Evolutionary conservation across 2,113 vertebrate species (phyloP).

Genomic region (Phyllostomus discolor): DNA sequence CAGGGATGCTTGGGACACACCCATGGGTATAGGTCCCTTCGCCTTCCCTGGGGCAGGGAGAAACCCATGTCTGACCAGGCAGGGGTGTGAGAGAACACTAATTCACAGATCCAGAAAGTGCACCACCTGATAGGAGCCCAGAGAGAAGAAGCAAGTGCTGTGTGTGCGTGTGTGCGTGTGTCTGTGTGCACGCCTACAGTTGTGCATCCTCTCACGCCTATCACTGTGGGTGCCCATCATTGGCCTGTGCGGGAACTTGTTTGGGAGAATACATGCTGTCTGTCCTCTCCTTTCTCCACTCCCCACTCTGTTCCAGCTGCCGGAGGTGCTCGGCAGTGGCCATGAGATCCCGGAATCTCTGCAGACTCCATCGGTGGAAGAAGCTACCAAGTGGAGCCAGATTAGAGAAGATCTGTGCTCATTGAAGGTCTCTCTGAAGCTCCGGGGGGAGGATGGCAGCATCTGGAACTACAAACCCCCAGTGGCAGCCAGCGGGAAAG

Average conservation of each 20-base stretch:
- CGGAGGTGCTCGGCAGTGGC: neutral
- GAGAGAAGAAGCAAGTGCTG: neutral
- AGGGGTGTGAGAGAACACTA: neutral
- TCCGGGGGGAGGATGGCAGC: conserved; percentile 64
- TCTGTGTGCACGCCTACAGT: fast-evolving
- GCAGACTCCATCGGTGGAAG: neutral
- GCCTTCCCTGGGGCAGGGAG: neutral
- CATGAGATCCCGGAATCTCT: neutral
- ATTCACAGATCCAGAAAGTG: neutral
- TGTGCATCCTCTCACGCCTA: neutral
- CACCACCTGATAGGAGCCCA: neutral
- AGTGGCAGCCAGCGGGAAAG: neutral
- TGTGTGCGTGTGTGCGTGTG: no score
- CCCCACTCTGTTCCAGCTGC: conserved; percentile 34
- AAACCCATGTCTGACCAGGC: neutral
- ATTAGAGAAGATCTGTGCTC: neutral
- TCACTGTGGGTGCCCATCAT: neutral
- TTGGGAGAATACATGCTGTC: neutral
- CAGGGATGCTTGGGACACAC: neutral
- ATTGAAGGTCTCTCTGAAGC: conserved; percentile 45
- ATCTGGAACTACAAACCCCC: conserved; percentile 63
- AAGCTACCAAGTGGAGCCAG: conserved; percentile 25
- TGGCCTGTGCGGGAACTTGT: neutral
- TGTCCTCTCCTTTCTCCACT: neutral
- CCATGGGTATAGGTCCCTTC: neutral